Base-by-base conservation (phyloP, 2,888 invertebrate species). In the Ophion ellenae region DNA sequence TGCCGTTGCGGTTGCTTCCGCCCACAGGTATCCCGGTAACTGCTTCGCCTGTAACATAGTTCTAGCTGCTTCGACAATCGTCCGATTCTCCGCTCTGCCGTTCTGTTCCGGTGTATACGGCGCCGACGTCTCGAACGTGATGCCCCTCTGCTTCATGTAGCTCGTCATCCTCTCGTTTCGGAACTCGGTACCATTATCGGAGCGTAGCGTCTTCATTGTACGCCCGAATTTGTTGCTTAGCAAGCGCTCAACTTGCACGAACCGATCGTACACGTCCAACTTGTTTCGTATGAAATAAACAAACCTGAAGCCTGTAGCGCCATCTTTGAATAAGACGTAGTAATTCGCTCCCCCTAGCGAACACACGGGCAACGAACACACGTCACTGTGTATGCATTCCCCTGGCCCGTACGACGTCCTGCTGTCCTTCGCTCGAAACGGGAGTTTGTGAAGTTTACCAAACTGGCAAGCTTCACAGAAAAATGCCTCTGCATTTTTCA, bases 391-490 rank as follows among this genome's bases (percentile, higher is more conserved):
- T 24, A 85, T 75, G 14, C 7, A 1, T 47, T 85, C 70, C 1
- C 83, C 85, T 4, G 86, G 83, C 11, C 74, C 63, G 69, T 45
- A 66, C 28, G 76, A 24, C 53, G 40, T 59, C 24, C 24, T 24
- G 24, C 24, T 61, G 2, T 79, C 53, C 36, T 81, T 79, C 5
- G 24, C 24, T 24, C 67, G 47, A 11, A 83, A 86, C 6, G 85
- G 82, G 0, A 80, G 36, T 76, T 82, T 85, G 69, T 86, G 82
- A 1, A 45, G 9, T 28, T 86, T 86, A 1, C 82, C 82, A 10
- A 82, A 40, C 59, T 86, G 75, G 67, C 84, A 86, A 0, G 82
- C 74, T 75, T 90, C 89, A 66, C 88, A 89, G 63, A 89, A 84
- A 11, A 89, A 84, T 0, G 87, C 79, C n/a, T 81, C 61, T 3